Conservation (phyloP, 2,888 invertebrate species). For the Gymnoscelis rufifasciata region DNA sequence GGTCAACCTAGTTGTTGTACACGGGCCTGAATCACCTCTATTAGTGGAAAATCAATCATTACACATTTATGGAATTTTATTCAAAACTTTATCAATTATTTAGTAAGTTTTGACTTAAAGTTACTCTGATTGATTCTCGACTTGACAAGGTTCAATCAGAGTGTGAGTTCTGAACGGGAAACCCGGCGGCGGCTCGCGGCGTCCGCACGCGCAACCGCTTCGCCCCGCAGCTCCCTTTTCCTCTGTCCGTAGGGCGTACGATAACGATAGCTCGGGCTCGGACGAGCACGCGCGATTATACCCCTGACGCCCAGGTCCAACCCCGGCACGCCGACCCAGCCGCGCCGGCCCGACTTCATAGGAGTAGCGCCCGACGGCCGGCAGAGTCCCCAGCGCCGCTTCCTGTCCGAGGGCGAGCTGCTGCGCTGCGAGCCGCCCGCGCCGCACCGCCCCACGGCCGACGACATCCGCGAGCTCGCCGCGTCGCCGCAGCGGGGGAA, state of each 20-base stretch:
- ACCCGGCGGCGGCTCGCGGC: conserved; percentile 46
- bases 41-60: conserved; percentile 1
- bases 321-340: conserved; percentile 94
- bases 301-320: conserved; percentile 88
- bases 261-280: conserved; percentile 76
- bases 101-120: too few relatives aligned
- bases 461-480: conserved; percentile 92
- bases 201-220: conserved; percentile 68
- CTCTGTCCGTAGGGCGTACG: conserved; percentile 79
- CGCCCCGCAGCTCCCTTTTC: conserved; percentile 77
- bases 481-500: conserved; percentile 88
- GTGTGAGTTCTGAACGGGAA: conserved; percentile 31
- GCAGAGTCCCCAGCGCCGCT: conserved; percentile 85
- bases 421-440: conserved; percentile 85
- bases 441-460: conserved; percentile 79
- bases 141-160: conserved; percentile 6
- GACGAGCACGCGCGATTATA: conserved; percentile 78
- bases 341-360: conserved; percentile 92
- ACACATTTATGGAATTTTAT: neutral
- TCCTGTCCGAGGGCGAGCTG: conserved; percentile 90
- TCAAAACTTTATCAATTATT: neutral
- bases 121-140: conserved; percentile 5
- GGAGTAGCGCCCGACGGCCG: conserved; percentile 82
- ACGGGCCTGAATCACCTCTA: conserved; percentile 13
- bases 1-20: conserved; percentile 31